phyloP scores from a whole-genome alignment of 1,140 invertebrate genomes.

The Bombyx mandarina region DNA sequence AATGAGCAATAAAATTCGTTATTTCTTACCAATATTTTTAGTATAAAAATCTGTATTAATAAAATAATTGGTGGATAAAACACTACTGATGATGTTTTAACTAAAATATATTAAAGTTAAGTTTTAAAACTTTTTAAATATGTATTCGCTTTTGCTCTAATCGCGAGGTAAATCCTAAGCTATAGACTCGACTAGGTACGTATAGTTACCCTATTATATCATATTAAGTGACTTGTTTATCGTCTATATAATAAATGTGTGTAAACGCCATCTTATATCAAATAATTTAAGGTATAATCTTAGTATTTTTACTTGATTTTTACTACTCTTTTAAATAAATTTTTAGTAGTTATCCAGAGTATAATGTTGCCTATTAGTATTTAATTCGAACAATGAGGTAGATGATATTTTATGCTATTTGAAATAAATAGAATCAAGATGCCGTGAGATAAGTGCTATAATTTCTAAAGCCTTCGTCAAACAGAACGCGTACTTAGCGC shows the following conservation, averaged over 20 bases:
- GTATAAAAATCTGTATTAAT: no score
- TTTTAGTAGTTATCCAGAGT: not conserved
- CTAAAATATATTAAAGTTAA: not conserved
- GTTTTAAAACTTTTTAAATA: no score
- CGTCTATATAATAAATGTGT: no score
- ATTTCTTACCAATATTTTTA: no score
- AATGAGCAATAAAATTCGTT: no score
- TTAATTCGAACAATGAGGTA: no score
- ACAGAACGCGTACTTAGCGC: no score
- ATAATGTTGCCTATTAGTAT: not conserved
- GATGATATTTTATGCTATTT: no score
- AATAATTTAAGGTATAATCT: constrained; percentile 21
- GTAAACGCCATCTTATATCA: constrained; percentile 2
- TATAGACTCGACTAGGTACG: constrained; percentile 3
- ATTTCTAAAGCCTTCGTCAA: no score
- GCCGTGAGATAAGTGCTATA: no score
- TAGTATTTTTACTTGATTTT: constrained; percentile 39
- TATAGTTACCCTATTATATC: constrained; percentile 11
- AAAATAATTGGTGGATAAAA: no score
- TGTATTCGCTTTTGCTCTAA: not conserved
- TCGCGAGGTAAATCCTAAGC: not conserved
- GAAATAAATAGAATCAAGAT: no score
- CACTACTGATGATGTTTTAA: not conserved
- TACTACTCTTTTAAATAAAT: constrained; percentile 3
- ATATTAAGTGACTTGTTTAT: constrained; percentile 1